Evolutionary conservation across 1,140 invertebrate genomes (phyloP), one percentile per base, ranked within the genome.

Genomic region (Scaptodrosophila lebanonensis): DNA sequence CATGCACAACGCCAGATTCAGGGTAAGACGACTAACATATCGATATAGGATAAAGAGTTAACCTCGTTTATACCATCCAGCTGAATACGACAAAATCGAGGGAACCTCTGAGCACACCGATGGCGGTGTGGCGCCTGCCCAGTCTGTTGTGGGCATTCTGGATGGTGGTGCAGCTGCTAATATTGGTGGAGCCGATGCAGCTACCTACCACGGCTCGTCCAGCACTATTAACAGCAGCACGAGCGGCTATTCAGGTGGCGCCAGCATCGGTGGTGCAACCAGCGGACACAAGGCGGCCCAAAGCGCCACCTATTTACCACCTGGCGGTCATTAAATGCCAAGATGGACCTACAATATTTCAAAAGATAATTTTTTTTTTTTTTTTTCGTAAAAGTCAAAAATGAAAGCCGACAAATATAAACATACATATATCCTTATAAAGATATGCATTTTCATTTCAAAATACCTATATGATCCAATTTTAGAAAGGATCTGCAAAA

Each of bases 1-100:
- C 70, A 82, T 22, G 85, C 85, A 47, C 84, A 86, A 60, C 73
- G 67, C 38, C 67, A 87, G 67, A 87, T 87, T 44, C 84, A 87
- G 69, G 79, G 86, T 79, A 25, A 72, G 73, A 42, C 20, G 1
- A 29, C n/a, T 8, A 13, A 1, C 9, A 42, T 16, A 20, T n/a
- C n/a, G n/a, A n/a, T 16, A 42, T 25, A 1, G 7, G 16, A 27
- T 4, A 3, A 12, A 17, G 7, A 12, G 11, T 3, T 9, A 2
- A 6, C 2, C 5, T 12, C 2, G 6, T 6, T 38, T 5, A 6
- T 11, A 15, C 11, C 0, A 11, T 9, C 1, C 60, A 79, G 75
- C 75, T 27, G 82, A 86, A 67, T 86, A 86, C 39, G 84, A 86
- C 54, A 62, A 63, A 51, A 70, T 86, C 40, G 84, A 84, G 35